A percentile compares a stretch with the other conserved stretches of the same genome.
Evolutionary conservation across 2,113 vertebrate species (phyloP).

Genomic region (Phyllostomus discolor): DNA sequence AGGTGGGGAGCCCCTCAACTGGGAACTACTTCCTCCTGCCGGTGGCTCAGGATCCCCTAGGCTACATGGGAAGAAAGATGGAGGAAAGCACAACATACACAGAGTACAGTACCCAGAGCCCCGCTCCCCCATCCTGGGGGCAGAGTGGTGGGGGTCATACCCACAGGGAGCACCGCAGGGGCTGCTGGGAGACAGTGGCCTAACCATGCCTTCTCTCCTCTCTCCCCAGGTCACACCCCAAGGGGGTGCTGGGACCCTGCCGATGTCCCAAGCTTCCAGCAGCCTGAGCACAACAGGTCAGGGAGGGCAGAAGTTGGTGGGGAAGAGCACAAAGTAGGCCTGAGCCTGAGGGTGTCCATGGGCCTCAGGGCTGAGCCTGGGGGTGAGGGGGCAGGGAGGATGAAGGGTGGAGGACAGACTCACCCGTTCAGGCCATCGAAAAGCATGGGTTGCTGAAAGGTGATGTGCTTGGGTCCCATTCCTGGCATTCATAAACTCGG

Average conservation of each 20-base stretch:
- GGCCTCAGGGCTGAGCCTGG: neutral
- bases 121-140: too few relatives aligned
- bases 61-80: neutral
- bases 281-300: slow-evolving; percentile 91
- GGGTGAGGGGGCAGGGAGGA: neutral
- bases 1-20: neutral
- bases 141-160: neutral
- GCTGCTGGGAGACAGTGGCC: neutral
- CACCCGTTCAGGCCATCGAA: neutral
- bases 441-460: neutral
- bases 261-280: slow-evolving; percentile 88
- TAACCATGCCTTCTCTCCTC: slow-evolving; percentile 40
- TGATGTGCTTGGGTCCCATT: neutral
- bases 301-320: neutral
- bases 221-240: slow-evolving; percentile 76
- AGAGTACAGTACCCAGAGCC: neutral
- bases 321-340: neutral
- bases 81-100: neutral
- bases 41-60: neutral
- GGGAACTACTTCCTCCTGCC: neutral
- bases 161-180: neutral
- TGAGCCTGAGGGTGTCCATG: neutral
- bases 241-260: slow-evolving; percentile 73
- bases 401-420: neutral
- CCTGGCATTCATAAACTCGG: neutral